Conservation (phyloP, 2,797 vertebrate genomes). For the Pangasius krempfi region DNA sequence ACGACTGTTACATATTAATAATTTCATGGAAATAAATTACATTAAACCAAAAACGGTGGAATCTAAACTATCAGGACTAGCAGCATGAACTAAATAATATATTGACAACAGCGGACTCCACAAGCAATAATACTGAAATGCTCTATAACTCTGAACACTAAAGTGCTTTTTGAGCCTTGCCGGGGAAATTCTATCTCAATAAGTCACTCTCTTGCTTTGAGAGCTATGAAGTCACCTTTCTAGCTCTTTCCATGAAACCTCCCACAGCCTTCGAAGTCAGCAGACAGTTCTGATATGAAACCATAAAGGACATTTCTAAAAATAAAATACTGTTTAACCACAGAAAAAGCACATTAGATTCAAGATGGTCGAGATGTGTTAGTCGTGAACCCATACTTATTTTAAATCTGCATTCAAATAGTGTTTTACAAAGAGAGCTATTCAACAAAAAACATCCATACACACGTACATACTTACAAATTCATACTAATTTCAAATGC, state of each 20-base stretch:
- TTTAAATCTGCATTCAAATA: conserved; percentile 21
- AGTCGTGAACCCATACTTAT: conserved; percentile 24
- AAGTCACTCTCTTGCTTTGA: neutral
- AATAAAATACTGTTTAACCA: conserved; percentile 33
- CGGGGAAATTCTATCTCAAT: neutral
- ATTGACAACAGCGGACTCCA: conserved; percentile 12
- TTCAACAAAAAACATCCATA: neutral
- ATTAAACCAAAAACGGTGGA: conserved; percentile 12
- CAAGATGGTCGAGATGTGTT: conserved; percentile 16
- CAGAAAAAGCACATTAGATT: conserved; percentile 31
- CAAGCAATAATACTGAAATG: conserved; percentile 46
- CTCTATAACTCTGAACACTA: conserved; percentile 44
- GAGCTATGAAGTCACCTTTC: conserved; percentile 8
- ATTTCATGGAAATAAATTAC: conserved; percentile 47
- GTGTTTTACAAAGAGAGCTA: conserved; percentile 31
- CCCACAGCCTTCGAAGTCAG: neutral
- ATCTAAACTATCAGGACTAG: conserved; percentile 32
- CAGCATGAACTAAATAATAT: conserved; percentile 36
- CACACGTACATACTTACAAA: conserved; percentile 23
- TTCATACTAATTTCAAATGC: conserved; percentile 47
- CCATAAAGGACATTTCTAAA: neutral
- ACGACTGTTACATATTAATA: conserved; percentile 7
- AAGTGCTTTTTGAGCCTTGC: conserved; percentile 37
- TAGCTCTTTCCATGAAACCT: conserved; percentile 24
- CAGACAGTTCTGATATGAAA: conserved; percentile 7